Percentiles rank a stretch among this genome's conserved stretches.
Evolutionary conservation across 2,797 vertebrate genomes (phyloP).

Genomic region (Sebastes cheni): DNA sequence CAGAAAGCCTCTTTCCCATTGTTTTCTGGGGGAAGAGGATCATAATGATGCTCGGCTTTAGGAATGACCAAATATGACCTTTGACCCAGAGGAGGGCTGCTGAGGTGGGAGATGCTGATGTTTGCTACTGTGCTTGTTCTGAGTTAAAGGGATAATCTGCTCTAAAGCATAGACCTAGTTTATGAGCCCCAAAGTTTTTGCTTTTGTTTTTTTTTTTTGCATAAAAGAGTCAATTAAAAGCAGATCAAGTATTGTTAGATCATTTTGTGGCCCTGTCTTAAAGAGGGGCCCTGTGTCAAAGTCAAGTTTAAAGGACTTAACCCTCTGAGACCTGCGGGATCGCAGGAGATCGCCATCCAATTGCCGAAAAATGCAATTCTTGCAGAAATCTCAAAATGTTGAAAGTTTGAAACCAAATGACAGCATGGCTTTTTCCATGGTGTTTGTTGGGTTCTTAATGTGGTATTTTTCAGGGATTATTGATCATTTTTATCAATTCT

Average conservation of each 20-base stretch:
- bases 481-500: no score
- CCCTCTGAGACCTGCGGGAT: rapidly evolving
- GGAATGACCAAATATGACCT: constrained; percentile 49
- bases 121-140: background rate
- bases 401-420: no score
- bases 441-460: no score
- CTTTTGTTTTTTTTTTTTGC: background rate
- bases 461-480: no score
- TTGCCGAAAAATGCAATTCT: no score
- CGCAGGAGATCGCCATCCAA: no score
- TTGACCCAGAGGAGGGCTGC: constrained; percentile 57
- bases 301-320: background rate
- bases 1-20: constrained; percentile 47
- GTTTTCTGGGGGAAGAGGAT: constrained; percentile 49
- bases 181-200: background rate
- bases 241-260: background rate
- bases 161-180: background rate
- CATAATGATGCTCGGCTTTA: constrained; percentile 36
- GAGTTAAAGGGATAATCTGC: background rate
- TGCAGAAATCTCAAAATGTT: no score
- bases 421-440: no score
- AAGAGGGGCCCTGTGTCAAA: background rate
- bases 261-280: background rate
- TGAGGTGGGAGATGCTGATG: background rate
- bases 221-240: background rate